Evolutionary conservation across 1,140 invertebrate genomes (phyloP), one percentile per base, ranked within the genome.

Genomic region (Lerema accius): DNA sequence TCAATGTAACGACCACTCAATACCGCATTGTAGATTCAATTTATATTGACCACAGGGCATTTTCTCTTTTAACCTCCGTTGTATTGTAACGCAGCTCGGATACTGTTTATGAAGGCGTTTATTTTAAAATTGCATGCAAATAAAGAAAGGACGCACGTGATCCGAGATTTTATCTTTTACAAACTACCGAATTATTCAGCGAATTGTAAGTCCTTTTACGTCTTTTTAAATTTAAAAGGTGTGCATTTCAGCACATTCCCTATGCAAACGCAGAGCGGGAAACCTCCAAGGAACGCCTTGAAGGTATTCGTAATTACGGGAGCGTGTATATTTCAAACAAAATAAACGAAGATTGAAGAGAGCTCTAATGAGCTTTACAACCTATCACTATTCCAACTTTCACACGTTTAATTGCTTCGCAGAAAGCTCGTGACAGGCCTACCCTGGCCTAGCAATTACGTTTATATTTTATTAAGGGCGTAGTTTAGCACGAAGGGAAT

Each of bases 41-140:
- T 84, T 86, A 84, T 82, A 78, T 71, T 84, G 78, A 81, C 83
- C 76, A 83, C 78, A 80, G 77, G 76, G 77, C 80, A 84, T 82
- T 80, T 71, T 82, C 80, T n/a, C n/a, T n/a, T 69, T 73, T 70
- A 66, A 65, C 66, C 58, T 51, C 64, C 42, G 32, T 59, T 59
- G 56, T 28, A 60, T 60, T 60, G 46, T 60, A 68, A 63, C 60
- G 49, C 28, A 26, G 26, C 19, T 43, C 69, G 56, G 19, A 40
- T 55, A 65, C 67, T 72, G 71, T 77, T 77, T 81, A 78, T 71
- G 69, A 71, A 77, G 58, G 61, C 63, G 73, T 80, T 76, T 73
- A 74, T 76, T 79, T 79, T 67, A 62, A 67, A 73, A 73, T 69
- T 73, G 71, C 69, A 65, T 55, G 63, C 65, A 74, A 76, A 77